Conservation (phyloP, 2,113 vertebrate species). For the Rhagologus leucostigma region DNA sequence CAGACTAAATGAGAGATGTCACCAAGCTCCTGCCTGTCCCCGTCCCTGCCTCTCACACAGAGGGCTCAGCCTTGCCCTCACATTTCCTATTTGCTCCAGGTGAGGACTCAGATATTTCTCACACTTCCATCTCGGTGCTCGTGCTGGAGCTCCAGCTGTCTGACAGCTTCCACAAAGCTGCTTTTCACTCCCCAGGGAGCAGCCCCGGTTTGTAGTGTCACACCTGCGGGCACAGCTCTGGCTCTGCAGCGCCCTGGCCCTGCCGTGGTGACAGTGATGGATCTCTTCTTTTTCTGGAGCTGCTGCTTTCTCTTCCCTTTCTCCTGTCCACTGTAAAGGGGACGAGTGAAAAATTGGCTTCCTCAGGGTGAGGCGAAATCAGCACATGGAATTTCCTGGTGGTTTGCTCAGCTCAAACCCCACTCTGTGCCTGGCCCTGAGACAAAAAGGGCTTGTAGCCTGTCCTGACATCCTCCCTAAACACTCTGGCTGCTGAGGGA, state of each 20-base stretch:
- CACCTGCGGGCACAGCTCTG: background rate
- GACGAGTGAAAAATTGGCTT: background rate
- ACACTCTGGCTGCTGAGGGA: background rate
- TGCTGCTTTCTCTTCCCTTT: background rate
- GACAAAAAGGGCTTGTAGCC: background rate
- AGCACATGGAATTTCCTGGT: background rate
- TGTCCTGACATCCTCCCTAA: background rate
- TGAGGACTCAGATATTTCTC: background rate
- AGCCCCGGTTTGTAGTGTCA: background rate
- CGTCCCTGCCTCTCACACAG: background rate
- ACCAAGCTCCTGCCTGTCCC: background rate
- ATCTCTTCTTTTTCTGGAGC: background rate
- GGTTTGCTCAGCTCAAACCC: background rate
- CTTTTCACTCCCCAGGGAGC: background rate
- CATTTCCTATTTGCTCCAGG: background rate
- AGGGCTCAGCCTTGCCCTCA: background rate
- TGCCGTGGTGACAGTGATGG: background rate
- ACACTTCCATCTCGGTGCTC: background rate
- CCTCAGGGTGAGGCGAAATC: background rate
- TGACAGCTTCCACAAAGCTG: background rate
- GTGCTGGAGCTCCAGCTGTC: background rate
- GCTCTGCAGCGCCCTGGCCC: background rate
- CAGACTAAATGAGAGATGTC: background rate
- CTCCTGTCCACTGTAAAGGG: background rate
- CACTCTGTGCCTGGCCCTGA: rapidly evolving